phyloP scores from a whole-genome alignment of 2,888 invertebrate species.

The Leptinotarsa tumamoca region DNA sequence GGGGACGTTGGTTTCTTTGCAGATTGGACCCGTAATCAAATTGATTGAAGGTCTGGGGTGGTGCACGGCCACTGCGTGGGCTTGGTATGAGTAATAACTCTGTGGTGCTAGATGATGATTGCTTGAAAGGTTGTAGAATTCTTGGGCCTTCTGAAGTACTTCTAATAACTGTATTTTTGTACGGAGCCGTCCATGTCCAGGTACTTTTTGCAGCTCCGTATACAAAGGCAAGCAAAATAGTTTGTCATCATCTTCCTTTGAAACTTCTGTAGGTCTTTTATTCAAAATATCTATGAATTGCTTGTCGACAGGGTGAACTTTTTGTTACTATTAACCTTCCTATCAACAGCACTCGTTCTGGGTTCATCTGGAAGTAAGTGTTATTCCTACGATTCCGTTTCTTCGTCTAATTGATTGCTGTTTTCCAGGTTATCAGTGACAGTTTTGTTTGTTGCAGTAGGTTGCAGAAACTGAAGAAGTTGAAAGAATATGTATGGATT shows the following conservation, averaged over 20 bases:
- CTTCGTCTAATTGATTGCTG: background rate
- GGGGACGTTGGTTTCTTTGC: background rate
- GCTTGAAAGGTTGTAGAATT: conserved; percentile 3
- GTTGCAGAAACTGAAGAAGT: conserved; percentile 20
- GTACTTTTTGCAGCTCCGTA: conserved; percentile 13
- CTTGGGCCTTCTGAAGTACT: conserved; percentile 2
- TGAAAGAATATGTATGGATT: conserved; percentile 12
- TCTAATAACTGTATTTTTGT: conserved; percentile 18
- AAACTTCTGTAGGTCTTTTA: background rate
- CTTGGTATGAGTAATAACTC: conserved; percentile 7
- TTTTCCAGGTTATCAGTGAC: background rate
- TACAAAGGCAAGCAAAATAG: background rate
- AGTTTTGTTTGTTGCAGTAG: conserved; percentile 5
- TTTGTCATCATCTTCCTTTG: too few relatives aligned
- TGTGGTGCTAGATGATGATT: background rate
- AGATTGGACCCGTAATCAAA: conserved; percentile 2
- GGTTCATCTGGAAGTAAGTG: background rate
- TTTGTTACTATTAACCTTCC: conserved; percentile 5
- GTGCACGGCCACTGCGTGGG: background rate
- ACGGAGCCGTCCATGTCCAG: background rate
- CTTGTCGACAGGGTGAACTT: conserved; percentile 4
- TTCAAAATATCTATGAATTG: conserved; percentile 8
- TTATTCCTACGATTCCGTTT: background rate
- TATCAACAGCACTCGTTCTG: background rate
- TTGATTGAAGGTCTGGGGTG: conserved; percentile 11